Evolutionary conservation across 2,113 vertebrate genomes (phyloP), one percentile per base, ranked within the genome.

Genomic region (Brevimyrus niger): DNA sequence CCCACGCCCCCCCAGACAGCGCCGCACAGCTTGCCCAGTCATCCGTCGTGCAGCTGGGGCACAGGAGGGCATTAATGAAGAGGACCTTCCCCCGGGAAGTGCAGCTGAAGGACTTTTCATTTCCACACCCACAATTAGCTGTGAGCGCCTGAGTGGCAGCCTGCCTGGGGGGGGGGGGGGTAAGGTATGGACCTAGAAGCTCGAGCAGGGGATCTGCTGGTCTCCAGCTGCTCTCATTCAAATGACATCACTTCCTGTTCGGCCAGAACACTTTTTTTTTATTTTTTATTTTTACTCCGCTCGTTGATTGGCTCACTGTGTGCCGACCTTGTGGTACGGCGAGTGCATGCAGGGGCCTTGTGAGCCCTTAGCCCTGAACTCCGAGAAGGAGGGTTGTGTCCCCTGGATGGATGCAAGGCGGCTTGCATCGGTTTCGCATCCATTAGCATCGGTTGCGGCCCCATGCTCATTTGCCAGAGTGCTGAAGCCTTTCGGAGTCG

Each of bases 81-180:
- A 27, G 46, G 88, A 47, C 50, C 88, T 21, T 82, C 58, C 87
- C 88, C 53, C 51, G 11, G 21, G 91, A 27, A 27, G 48, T 88
- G 80, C 84, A 89, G 90, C 91, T 92, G 88, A 88, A 55, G 21
- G 80, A 35, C 87, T 23, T 85, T 38, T 55, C n/a, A 89, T 91
- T 82, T 61, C 83, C 44, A 44, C 55, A 55, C 88, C 88, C 80
- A 35, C 92, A 90, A 92, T 91, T 93, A 90, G 88, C 91, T 55
- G 88, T 6, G n/a, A 87, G 1, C 38, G 31, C 51, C 4, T 15
- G 27, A 38, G 50, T n/a, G 50, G 2, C 48, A 86, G 44, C 9
- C 10, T 42, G 11, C 51, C 85, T 21, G 6, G 35, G 21, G 4
- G 6, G 7, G 21, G 31, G 17, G 38, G 42, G 31, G 11, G 42